phyloP scores from a whole-genome alignment of 2,113 vertebrate species.

The Hyperoodon ampullatus region DNA sequence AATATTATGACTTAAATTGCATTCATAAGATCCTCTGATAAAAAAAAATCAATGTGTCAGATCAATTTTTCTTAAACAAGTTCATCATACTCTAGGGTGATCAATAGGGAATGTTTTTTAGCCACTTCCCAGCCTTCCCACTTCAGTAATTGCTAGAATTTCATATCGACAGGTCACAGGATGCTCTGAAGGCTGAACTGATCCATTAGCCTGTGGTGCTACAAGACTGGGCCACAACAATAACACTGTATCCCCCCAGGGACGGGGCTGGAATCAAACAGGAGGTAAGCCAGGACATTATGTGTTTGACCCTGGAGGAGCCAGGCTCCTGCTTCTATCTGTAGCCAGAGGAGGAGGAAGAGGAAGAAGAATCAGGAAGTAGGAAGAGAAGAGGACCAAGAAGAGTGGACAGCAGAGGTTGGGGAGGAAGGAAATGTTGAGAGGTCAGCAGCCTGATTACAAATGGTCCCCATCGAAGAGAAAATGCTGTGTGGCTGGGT shows the following conservation, averaged over 20 bases:
- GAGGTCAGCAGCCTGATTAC: background rate
- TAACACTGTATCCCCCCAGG: slow-evolving; percentile 81
- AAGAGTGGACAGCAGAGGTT: background rate
- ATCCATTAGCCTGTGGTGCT: slow-evolving; percentile 87
- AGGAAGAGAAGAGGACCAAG: background rate
- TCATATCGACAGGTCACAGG: slow-evolving; percentile 84
- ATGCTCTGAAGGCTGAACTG: slow-evolving; percentile 87
- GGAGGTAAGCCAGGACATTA: slow-evolving; percentile 83
- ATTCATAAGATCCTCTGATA: slow-evolving; percentile 82
- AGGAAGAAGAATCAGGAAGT: background rate
- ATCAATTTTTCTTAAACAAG: slow-evolving; percentile 90
- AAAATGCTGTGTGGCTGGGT: background rate
- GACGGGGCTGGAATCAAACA: slow-evolving; percentile 83
- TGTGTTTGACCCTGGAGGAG: slow-evolving; percentile 81
- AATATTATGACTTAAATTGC: slow-evolving; percentile 82
- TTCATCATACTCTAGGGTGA: slow-evolving; percentile 86
- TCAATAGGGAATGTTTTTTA: slow-evolving; percentile 88
- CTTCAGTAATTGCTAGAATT: slow-evolving; percentile 87
- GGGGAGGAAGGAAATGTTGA: background rate
- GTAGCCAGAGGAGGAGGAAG: slow-evolving; percentile 48
- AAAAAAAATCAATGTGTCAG: slow-evolving; percentile 84
- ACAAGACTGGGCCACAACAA: slow-evolving; percentile 83
- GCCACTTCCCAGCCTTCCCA: slow-evolving; percentile 81
- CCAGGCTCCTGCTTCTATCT: slow-evolving; percentile 60
- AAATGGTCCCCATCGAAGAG: slow-evolving; percentile 28